A percentile compares a stretch with the other conserved stretches of the same genome.
Conservation (phyloP, 2,113 vertebrate genomes). For the Chloropsis cyanopogon region DNA sequence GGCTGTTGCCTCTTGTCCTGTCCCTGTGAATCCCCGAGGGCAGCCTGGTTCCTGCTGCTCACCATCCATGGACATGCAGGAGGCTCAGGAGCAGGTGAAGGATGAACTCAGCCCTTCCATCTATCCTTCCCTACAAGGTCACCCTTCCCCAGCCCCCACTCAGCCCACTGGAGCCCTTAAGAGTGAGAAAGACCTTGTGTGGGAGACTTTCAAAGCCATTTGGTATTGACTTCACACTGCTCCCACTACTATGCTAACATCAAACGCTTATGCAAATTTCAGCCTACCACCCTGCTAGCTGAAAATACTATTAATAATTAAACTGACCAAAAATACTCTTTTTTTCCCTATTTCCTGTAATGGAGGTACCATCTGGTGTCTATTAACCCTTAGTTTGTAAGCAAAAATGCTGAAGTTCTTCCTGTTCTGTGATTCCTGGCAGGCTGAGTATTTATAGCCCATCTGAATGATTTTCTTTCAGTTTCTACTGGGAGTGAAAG, state of each 20-base stretch:
- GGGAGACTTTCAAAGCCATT: neutral
- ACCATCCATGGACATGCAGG: accelerated
- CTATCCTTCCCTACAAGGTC: neutral
- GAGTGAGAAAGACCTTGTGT: neutral
- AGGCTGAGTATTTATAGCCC: neutral
- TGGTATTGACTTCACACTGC: neutral
- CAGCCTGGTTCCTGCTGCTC: neutral
- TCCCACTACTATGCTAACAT: neutral
- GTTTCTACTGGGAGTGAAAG: neutral
- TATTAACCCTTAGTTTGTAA: neutral
- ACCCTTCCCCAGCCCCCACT: neutral
- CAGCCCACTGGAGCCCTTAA: neutral
- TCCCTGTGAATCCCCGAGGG: accelerated
- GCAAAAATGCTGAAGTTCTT: neutral
- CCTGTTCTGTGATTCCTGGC: neutral
- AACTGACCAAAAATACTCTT: neutral
- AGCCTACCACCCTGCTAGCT: neutral
- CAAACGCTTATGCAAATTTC: neutral
- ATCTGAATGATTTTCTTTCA: neutral
- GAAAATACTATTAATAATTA: neutral
- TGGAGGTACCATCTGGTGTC: neutral
- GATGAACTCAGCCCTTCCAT: neutral
- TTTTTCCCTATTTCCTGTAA: neutral
- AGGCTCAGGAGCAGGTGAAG: neutral
- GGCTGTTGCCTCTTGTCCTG: accelerated